A percentile compares a stretch with the other conserved stretches of the same genome.
These are phyloP conservation scores for Drosophila suzukii DNA, from an alignment of 1,140 invertebrate genomes.

Conservation along the genomic window DNA sequence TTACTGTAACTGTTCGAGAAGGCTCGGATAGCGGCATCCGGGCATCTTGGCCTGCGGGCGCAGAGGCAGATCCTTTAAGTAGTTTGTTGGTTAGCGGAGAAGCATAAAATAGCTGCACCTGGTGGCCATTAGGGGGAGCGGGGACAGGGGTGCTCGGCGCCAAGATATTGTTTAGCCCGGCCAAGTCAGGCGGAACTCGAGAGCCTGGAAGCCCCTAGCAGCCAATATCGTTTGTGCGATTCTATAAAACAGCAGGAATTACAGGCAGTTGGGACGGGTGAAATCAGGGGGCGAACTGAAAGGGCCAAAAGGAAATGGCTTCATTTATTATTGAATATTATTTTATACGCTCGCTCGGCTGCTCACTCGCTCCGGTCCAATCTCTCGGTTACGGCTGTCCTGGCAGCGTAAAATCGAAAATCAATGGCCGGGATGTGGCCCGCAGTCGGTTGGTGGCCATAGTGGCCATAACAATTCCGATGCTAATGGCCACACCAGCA, in stretches of 20 bases:
- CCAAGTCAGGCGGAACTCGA: constrained; percentile 36
- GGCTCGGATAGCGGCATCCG: constrained; percentile 11
- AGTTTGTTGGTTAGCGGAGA: constrained; percentile 74
- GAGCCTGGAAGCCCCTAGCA: constrained; percentile 27
- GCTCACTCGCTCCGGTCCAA: constrained; percentile 19
- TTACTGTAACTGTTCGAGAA: constrained; percentile 41
- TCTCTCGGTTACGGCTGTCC: constrained; percentile 27
- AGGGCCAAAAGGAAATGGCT: constrained; percentile 72
- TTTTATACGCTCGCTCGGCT: constrained; percentile 72
- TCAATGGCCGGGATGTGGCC: constrained; percentile 75
- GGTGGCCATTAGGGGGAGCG: constrained; percentile 75
- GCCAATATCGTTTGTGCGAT: constrained; percentile 66
- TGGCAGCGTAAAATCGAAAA: constrained; percentile 77
- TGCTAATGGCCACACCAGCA: constrained; percentile 65
- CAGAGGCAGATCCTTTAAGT: constrained; percentile 67
- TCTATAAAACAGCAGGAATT: constrained; percentile 65
- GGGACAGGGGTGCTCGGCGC: constrained; percentile 38
- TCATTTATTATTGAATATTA: constrained; percentile 83
- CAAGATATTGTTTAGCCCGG: constrained; percentile 67
- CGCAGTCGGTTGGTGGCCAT: constrained; percentile 20
- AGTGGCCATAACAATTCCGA: constrained; percentile 70
- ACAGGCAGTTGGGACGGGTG: constrained; percentile 13
- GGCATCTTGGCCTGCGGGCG: constrained; percentile 11
- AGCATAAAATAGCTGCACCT: constrained; percentile 81
- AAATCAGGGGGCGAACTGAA: not conserved